Conservation (phyloP, 2,888 invertebrate species). For the Lacanobia oleracea region DNA sequence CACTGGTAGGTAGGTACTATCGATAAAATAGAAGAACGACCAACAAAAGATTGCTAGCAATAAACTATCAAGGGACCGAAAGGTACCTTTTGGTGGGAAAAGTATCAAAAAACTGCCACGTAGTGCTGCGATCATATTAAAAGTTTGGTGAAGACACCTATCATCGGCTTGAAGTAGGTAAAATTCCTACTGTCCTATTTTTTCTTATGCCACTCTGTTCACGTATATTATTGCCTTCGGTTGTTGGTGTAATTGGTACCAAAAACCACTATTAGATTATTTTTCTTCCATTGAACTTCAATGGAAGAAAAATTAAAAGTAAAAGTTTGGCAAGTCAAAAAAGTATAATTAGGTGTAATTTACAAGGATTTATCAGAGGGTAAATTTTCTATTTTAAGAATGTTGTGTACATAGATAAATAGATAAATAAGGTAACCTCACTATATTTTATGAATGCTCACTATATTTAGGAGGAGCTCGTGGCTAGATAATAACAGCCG, state of each 20-base stretch:
- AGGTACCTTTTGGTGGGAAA: constrained; percentile 13
- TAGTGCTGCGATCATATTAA: constrained; percentile 14
- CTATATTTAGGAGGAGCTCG: too few species aligned
- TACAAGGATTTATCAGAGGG: neutral
- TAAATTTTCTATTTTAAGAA: too few species aligned
- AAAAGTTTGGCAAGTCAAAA: neutral
- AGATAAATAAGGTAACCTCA: too few species aligned
- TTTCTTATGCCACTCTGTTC: neutral
- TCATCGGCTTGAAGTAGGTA: constrained; percentile 19
- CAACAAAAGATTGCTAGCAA: constrained; percentile 23
- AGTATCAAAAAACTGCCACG: constrained; percentile 29
- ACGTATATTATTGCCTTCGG: too few species aligned
- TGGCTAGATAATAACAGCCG: too few species aligned
- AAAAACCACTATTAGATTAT: neutral
- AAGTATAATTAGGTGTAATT: neutral
- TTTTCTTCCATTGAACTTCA: too few species aligned
- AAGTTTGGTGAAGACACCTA: constrained; percentile 1
- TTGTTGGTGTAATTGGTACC: neutral
- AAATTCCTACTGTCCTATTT: neutral
- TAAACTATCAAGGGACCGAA: constrained; percentile 35
- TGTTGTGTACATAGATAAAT: too few species aligned
- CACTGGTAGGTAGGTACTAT: constrained; percentile 2
- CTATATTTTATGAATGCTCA: neutral
- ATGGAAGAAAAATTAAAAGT: too few species aligned
- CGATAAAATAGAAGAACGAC: constrained; percentile 3